phyloP scores from a whole-genome alignment of 2,888 invertebrate genomes.

The Hemithea aestivaria region DNA sequence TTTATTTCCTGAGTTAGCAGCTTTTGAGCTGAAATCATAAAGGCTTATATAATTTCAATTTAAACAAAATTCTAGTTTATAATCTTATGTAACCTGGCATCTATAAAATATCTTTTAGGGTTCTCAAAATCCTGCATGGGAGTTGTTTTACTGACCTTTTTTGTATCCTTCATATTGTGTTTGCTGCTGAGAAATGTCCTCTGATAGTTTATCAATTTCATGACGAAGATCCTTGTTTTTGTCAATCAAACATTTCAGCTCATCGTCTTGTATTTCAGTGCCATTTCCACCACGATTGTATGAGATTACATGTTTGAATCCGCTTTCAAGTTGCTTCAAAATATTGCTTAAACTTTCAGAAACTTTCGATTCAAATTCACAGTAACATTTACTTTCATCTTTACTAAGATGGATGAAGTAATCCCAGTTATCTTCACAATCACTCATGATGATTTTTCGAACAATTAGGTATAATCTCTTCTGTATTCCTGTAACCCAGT shows the following conservation, averaged over 20 bases:
- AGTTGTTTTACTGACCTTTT: constrained; percentile 55
- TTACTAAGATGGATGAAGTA: constrained; percentile 32
- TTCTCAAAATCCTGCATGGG: too few relatives aligned
- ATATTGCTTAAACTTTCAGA: constrained; percentile 33
- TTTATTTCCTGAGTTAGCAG: constrained; percentile 63
- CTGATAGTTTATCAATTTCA: constrained; percentile 50
- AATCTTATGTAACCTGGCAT: too few relatives aligned
- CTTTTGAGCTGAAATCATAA: constrained; percentile 61
- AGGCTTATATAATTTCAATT: too few relatives aligned
- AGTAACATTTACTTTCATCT: constrained; percentile 33
- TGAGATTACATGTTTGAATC: constrained; percentile 38
- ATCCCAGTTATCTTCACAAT: constrained; percentile 48
- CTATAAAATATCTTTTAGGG: too few relatives aligned
- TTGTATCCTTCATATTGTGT: constrained; percentile 54
- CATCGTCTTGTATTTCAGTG: constrained; percentile 45
- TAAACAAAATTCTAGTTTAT: too few relatives aligned
- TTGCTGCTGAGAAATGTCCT: constrained; percentile 46
- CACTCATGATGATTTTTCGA: constrained; percentile 38
- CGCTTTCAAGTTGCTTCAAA: constrained; percentile 39
- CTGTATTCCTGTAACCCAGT: too few relatives aligned
- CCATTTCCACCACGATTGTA: constrained; percentile 29
- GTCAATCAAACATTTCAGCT: constrained; percentile 47
- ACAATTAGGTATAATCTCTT: too few relatives aligned
- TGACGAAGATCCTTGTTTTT: constrained; percentile 50
- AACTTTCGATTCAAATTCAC: constrained; percentile 39